Conservation (phyloP, 2,888 invertebrate genomes). For the Pyrochroa serraticornis region DNA sequence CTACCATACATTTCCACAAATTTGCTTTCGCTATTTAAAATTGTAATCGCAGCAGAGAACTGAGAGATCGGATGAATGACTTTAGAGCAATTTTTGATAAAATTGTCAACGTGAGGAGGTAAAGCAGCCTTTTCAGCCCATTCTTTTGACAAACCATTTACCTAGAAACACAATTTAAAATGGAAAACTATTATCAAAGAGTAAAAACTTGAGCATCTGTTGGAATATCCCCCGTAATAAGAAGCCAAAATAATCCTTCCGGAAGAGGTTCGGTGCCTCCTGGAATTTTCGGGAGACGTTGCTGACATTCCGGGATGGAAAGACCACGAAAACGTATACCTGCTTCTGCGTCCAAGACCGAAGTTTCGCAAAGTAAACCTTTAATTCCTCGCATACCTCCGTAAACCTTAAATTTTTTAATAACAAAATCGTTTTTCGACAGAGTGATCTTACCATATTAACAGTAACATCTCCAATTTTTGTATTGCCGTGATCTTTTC, state of each 20-base stretch:
- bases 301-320: constrained; percentile 91
- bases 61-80: constrained; percentile 92
- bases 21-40: constrained; percentile 86
- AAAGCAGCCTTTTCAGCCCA: constrained; percentile 84
- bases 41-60: constrained; percentile 86
- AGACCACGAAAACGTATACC: constrained; percentile 94
- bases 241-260: constrained; percentile 93
- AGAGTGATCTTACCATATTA: constrained; percentile 81
- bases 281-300: constrained; percentile 80
- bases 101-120: constrained; percentile 85
- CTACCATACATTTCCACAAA: constrained; percentile 88
- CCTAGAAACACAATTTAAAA: constrained; percentile 55
- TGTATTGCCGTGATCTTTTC: constrained; percentile 82
- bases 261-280: constrained; percentile 86
- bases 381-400: constrained; percentile 97
- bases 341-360: constrained; percentile 92
- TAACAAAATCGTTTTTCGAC: neutral
- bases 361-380: constrained; percentile 93
- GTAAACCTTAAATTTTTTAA: constrained; percentile 63
- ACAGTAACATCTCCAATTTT: constrained; percentile 96
- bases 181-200: neutral
- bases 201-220: constrained; percentile 68
- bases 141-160: constrained; percentile 71
- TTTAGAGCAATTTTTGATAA: constrained; percentile 87
- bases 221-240: constrained; percentile 88